phyloP scores from a whole-genome alignment of 2,888 invertebrate genomes.

The Campoletis raptor region DNA sequence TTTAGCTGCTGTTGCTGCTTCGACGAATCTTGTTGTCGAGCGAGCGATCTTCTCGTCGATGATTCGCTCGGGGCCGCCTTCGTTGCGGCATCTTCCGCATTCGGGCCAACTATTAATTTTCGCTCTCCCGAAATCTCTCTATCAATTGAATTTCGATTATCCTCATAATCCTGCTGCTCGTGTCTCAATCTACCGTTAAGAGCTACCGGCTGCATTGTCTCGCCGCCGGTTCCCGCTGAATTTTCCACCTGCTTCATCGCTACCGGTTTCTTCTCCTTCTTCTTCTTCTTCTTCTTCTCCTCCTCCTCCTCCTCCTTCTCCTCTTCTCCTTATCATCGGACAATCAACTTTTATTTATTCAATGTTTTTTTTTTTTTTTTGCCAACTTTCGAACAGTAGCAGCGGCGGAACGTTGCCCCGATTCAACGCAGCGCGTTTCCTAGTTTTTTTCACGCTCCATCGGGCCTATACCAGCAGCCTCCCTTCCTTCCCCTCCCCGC shows the following conservation, averaged over 20 bases:
- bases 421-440: background rate
- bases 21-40: slow-evolving; percentile 49
- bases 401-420: no score
- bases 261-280: slow-evolving; percentile 56
- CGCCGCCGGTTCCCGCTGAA: slow-evolving; percentile 70
- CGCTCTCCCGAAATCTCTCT: slow-evolving; percentile 30
- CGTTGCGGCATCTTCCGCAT: slow-evolving; percentile 39
- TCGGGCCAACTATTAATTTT: background rate
- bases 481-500: background rate
- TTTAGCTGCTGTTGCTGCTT: slow-evolving; percentile 69
- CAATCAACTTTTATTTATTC: background rate
- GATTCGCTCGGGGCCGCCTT: slow-evolving; percentile 25
- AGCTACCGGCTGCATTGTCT: slow-evolving; percentile 71
- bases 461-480: no score
- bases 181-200: slow-evolving; percentile 65
- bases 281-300: slow-evolving; percentile 53
- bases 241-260: slow-evolving; percentile 73
- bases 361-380: background rate
- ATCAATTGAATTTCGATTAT: slow-evolving; percentile 53
- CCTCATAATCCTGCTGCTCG: slow-evolving; percentile 58
- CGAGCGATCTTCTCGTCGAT: slow-evolving; percentile 24
- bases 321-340: slow-evolving; percentile 67
- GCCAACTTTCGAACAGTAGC: background rate
- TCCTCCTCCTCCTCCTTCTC: slow-evolving; percentile 37
- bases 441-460: background rate